Percentiles rank a stretch among this genome's conserved stretches.
These are phyloP conservation scores for Lasiommata megera DNA, from an alignment of 2,888 invertebrate genomes.

Conservation along the genomic window DNA sequence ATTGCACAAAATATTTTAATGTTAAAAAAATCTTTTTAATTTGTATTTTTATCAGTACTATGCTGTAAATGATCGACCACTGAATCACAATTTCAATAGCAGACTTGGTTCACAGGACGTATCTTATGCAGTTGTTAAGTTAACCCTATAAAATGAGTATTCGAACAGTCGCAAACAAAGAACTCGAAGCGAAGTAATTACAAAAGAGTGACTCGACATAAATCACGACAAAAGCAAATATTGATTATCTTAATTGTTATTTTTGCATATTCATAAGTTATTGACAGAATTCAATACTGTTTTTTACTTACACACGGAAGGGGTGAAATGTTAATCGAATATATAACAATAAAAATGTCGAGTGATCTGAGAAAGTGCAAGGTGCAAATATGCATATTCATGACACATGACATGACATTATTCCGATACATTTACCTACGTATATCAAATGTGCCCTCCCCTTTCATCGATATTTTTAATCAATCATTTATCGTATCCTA, in stretches of 20 bases:
- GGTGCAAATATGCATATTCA: slow-evolving; percentile 66
- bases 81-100: no score
- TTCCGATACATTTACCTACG: not conserved
- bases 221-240: slow-evolving; percentile 57
- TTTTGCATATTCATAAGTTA: slow-evolving; percentile 73
- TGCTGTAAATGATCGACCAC: no score
- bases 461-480: not conserved
- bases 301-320: slow-evolving; percentile 26
- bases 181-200: slow-evolving; percentile 40
- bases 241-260: slow-evolving; percentile 68
- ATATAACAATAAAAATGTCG: slow-evolving; percentile 25
- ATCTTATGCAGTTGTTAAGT: not conserved
- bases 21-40: no score
- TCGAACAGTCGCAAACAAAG: slow-evolving; percentile 25
- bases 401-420: slow-evolving; percentile 53
- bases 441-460: no score
- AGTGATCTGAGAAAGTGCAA: slow-evolving; percentile 28
- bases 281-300: slow-evolving; percentile 36
- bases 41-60: no score
- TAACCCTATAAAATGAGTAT: slow-evolving; percentile 24
- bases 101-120: no score
- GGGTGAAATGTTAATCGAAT: slow-evolving; percentile 35
- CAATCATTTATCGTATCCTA: not conserved
- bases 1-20: no score
- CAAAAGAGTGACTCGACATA: slow-evolving; percentile 52